Conservation (phyloP, 2,113 vertebrate genomes). For the Entelurus aequoreus region DNA sequence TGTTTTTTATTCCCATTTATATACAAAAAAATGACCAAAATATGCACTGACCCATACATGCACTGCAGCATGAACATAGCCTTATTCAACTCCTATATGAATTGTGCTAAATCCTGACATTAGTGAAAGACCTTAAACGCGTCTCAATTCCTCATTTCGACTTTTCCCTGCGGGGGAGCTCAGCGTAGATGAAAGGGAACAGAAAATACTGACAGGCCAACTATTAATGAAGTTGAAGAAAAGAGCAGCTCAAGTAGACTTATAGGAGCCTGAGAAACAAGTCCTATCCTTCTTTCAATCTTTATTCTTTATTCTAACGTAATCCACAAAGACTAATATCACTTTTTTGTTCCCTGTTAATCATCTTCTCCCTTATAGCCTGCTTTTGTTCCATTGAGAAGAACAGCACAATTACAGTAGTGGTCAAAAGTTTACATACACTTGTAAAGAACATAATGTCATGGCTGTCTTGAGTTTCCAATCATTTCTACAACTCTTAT, state of each 20-base stretch:
- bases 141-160: constrained; percentile 13
- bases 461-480: no score
- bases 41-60: no score
- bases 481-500: no score
- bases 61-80: no score
- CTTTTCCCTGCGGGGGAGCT: constrained; percentile 20
- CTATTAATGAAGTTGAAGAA: constrained; percentile 38
- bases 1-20: no score
- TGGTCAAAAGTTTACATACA: no score
- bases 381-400: constrained; percentile 18
- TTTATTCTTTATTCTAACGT: not conserved
- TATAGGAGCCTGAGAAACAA: constrained; percentile 24
- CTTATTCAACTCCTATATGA: not conserved
- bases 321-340: constrained; percentile 1
- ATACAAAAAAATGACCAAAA: no score
- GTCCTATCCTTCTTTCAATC: constrained; percentile 35
- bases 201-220: constrained; percentile 30
- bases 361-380: not conserved
- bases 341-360: constrained; percentile 14
- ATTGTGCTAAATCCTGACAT: constrained; percentile 27
- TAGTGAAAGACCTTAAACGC: constrained; percentile 31
- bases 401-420: constrained; percentile 5
- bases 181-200: constrained; percentile 28
- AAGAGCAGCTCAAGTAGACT: constrained; percentile 14
- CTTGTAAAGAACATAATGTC: no score